phyloP scores from a whole-genome alignment of 2,113 vertebrate species.

The Leptobrachium ailaonicum region DNA sequence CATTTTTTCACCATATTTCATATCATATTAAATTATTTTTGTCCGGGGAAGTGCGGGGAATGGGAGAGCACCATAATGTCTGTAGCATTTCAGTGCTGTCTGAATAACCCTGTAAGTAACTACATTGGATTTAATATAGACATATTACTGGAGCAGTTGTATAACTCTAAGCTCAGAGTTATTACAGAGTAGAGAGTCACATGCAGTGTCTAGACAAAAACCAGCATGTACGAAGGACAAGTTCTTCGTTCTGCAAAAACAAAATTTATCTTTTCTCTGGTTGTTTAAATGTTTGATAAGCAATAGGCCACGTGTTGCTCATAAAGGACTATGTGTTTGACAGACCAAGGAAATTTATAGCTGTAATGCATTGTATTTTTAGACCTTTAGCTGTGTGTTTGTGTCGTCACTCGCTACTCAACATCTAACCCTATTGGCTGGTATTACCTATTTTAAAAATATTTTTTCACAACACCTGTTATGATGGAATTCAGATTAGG shows the following conservation, averaged over 20 bases:
- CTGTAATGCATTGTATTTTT: slow-evolving; percentile 44
- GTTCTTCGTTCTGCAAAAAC: slow-evolving; percentile 46
- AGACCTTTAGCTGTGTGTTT: neutral
- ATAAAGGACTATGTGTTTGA: slow-evolving; percentile 47
- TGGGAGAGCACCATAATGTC: too few species aligned
- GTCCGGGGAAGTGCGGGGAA: too few species aligned
- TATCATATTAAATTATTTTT: neutral
- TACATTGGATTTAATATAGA: neutral
- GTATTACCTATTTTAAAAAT: too few species aligned
- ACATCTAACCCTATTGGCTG: too few species aligned
- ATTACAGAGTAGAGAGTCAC: slow-evolving; percentile 29
- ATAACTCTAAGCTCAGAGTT: slow-evolving; percentile 19
- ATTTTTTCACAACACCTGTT: too few species aligned
- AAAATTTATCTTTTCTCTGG: slow-evolving; percentile 43
- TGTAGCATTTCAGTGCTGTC: too few species aligned
- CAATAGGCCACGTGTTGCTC: slow-evolving; percentile 47
- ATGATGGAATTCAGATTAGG: too few species aligned
- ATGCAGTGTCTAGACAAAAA: slow-evolving; percentile 46
- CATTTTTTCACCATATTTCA: neutral
- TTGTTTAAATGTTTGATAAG: slow-evolving; percentile 49
- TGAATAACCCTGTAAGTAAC: neutral
- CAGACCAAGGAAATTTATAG: slow-evolving; percentile 35
- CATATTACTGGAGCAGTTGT: slow-evolving; percentile 19
- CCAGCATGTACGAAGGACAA: slow-evolving; percentile 29
- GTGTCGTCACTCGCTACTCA: too few species aligned